A percentile compares a stretch with the other conserved stretches of the same genome.
Evolutionary conservation across 2,888 invertebrate species (phyloP).

Genomic region (Pseudoips prasinana): DNA sequence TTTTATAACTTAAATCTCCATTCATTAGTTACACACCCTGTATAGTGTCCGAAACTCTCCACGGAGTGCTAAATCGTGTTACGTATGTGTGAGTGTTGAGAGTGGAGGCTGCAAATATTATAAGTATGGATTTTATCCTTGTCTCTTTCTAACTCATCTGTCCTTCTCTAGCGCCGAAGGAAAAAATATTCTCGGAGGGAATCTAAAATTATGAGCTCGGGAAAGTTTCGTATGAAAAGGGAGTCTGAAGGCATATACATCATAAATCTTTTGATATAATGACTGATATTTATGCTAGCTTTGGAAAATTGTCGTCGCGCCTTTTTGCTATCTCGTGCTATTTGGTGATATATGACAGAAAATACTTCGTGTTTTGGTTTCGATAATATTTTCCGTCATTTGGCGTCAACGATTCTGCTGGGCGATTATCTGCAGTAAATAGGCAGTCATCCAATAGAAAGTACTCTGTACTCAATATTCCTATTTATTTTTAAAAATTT

Average conservation of each 20-base stretch:
- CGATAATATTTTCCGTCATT: too few relatives aligned
- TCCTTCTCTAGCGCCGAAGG: constrained; percentile 55
- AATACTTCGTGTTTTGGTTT: constrained; percentile 15
- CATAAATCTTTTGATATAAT: constrained; percentile 67
- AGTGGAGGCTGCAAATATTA: constrained; percentile 80
- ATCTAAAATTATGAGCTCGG: constrained; percentile 71
- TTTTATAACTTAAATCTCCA: too few relatives aligned
- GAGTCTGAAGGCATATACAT: constrained; percentile 63
- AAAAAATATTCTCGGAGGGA: constrained; percentile 72
- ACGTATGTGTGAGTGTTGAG: constrained; percentile 63
- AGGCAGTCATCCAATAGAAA: too few relatives aligned
- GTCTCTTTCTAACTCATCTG: constrained; percentile 52
- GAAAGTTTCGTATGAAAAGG: constrained; percentile 65
- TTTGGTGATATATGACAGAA: constrained; percentile 19
- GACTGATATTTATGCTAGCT: constrained; percentile 53
- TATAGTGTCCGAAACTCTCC: constrained; percentile 68
- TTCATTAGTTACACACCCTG: constrained; percentile 39
- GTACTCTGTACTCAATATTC: too few relatives aligned
- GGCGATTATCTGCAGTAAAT: too few relatives aligned
- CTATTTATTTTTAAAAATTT: too few relatives aligned
- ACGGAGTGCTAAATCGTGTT: constrained; percentile 71
- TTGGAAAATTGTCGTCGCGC: constrained; percentile 44
- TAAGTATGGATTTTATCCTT: constrained; percentile 79
- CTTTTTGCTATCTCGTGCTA: constrained; percentile 31
- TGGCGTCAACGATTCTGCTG: too few relatives aligned